phyloP scores from a whole-genome alignment of 2,888 invertebrate genomes.

The Agrypnus murinus region DNA sequence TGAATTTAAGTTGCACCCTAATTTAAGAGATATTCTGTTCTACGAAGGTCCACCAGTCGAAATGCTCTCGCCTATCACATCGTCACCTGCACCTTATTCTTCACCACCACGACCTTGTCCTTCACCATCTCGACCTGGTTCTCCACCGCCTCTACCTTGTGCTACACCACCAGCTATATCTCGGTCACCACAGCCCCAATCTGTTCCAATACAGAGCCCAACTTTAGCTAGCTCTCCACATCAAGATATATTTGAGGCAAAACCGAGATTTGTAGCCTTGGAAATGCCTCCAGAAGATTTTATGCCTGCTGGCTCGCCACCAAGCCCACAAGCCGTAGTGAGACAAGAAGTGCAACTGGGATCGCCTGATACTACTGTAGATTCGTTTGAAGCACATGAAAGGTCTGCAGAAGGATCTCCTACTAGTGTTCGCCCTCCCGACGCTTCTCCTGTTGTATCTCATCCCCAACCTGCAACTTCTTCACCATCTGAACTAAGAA shows the following conservation, averaged over 20 bases:
- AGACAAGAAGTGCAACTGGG: not conserved
- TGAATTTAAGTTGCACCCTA: not conserved
- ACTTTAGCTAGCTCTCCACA: too few species aligned
- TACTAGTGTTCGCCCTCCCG: too few species aligned
- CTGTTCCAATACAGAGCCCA: too few species aligned
- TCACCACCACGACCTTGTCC: not conserved
- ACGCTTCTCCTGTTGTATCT: not conserved
- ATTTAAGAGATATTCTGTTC: not conserved
- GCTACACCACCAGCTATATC: too few species aligned
- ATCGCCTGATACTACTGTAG: conserved; percentile 8
- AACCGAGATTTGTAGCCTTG: not conserved
- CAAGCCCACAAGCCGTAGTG: not conserved
- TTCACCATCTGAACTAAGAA: not conserved
- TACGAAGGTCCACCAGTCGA: not conserved
- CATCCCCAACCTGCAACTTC: not conserved
- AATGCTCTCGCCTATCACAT: too few species aligned
- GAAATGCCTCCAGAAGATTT: conserved; percentile 24
- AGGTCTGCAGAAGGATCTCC: not conserved
- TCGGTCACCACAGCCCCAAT: too few species aligned
- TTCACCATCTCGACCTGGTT: not conserved
- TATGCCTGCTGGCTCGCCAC: not conserved
- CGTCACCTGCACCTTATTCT: conserved; percentile 4
- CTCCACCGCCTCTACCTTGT: not conserved
- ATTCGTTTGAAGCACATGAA: conserved; percentile 14
- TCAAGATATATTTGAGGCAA: not conserved